Percentiles rank a stretch among this genome's conserved stretches.
phyloP scores from a whole-genome alignment of 2,797 vertebrate genomes.

The Chaetodon trifasciatus region DNA sequence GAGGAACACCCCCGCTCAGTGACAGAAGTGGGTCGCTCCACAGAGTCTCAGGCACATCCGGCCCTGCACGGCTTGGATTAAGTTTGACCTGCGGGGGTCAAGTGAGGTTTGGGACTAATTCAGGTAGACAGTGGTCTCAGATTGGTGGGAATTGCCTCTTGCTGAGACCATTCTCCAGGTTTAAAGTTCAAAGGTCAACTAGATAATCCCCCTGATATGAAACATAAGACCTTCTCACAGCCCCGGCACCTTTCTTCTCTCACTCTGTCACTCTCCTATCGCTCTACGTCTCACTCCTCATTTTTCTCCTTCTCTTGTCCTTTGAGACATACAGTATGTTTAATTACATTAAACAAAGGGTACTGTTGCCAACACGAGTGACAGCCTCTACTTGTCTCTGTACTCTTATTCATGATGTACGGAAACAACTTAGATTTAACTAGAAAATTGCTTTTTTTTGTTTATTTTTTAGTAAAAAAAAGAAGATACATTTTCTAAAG shows the following conservation, averaged over 20 bases:
- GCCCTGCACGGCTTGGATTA: slow-evolving; percentile 79
- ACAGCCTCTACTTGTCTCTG: background rate
- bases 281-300: background rate
- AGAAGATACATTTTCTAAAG: background rate
- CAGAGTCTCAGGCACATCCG: slow-evolving; percentile 78
- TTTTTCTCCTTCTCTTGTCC: background rate
- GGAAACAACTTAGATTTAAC: background rate
- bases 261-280: slow-evolving; percentile 21
- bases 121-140: slow-evolving; percentile 76
- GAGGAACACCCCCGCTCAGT: slow-evolving; percentile 58
- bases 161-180: slow-evolving; percentile 60
- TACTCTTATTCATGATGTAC: background rate
- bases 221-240: slow-evolving; percentile 67
- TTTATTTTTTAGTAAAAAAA: background rate
- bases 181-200: slow-evolving; percentile 76
- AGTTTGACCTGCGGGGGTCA: slow-evolving; percentile 81
- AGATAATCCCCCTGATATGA: slow-evolving; percentile 82
- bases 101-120: slow-evolving; percentile 83
- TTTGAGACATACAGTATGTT: background rate
- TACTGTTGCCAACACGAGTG: slow-evolving; percentile 4
- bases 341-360: slow-evolving; percentile 27
- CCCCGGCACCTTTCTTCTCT: slow-evolving; percentile 30
- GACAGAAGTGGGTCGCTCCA: slow-evolving; percentile 80
- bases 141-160: slow-evolving; percentile 76
- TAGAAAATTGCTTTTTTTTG: background rate